Evolutionary conservation across 2,113 vertebrate species (phyloP).

Genomic region (Sylvia atricapilla): DNA sequence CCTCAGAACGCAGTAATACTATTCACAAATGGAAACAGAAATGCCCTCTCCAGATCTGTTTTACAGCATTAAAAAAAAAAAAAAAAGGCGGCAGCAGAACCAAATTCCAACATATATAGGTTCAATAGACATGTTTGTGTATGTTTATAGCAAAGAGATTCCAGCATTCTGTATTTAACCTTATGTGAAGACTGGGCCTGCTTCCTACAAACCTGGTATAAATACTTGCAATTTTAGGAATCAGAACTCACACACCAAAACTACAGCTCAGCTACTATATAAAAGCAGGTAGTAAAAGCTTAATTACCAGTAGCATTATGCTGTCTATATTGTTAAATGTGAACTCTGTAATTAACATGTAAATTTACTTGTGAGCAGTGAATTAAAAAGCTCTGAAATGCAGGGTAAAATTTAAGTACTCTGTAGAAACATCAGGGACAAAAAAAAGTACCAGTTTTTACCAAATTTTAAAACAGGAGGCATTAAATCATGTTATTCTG

Average conservation of each 20-base stretch:
- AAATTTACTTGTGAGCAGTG: slow-evolving; percentile 75
- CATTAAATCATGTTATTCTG: slow-evolving; percentile 52
- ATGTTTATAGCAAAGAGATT: slow-evolving; percentile 27
- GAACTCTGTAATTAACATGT: slow-evolving; percentile 82
- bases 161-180: neutral
- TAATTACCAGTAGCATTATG: slow-evolving; percentile 78
- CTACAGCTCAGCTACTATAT: slow-evolving; percentile 54
- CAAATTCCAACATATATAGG: slow-evolving; percentile 30
- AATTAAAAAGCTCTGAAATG: slow-evolving; percentile 74
- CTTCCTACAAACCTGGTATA: slow-evolving; percentile 15
- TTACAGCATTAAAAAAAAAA: slow-evolving; percentile 8
- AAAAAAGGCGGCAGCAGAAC: slow-evolving; percentile 18
- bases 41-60: slow-evolving; percentile 37
- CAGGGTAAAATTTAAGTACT: slow-evolving; percentile 59
- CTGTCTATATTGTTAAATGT: slow-evolving; percentile 79
- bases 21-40: slow-evolving; percentile 35
- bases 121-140: slow-evolving; percentile 11
- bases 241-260: slow-evolving; percentile 41
- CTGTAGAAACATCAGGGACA: slow-evolving; percentile 28
- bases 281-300: slow-evolving; percentile 76
- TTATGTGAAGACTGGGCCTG: neutral
- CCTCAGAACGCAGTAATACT: slow-evolving; percentile 19
- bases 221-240: slow-evolving; percentile 44
- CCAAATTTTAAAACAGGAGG: slow-evolving; percentile 48
- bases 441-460: neutral